Evolutionary conservation across 2,797 vertebrate genomes (phyloP).

Genomic region (Pteropus rufus): DNA sequence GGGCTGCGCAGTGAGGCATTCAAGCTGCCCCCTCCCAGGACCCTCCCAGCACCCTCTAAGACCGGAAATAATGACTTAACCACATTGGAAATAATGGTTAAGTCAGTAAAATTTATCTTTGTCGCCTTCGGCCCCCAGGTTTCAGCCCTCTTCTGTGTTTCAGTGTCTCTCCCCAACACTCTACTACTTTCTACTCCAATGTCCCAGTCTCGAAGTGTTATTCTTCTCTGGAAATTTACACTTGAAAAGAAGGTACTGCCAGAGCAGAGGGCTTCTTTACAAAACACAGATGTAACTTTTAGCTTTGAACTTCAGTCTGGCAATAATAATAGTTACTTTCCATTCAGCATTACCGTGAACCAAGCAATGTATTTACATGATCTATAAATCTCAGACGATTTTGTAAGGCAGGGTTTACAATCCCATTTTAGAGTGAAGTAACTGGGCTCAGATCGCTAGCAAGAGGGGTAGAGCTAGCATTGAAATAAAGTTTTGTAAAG

Average conservation of each 20-base stretch:
- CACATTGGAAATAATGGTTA: background rate
- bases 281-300: background rate
- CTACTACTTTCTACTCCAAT: background rate
- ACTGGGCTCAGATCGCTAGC: background rate
- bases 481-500: background rate
- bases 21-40: background rate
- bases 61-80: background rate
- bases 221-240: background rate
- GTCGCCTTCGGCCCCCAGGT: too few species aligned
- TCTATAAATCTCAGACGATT: background rate
- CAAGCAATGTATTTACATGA: background rate
- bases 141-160: background rate
- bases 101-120: background rate
- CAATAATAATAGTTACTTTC: background rate
- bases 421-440: background rate
- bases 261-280: background rate
- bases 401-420: background rate
- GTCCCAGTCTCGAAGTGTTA: background rate
- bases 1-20: rapidly evolving
- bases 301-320: background rate
- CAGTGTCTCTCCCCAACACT: background rate
- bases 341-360: background rate
- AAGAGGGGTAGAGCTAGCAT: background rate
- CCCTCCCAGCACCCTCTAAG: too few species aligned
- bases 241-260: background rate